Percentiles rank a stretch among this genome's conserved stretches.
These are phyloP conservation scores for Synergus umbraculus DNA, from an alignment of 2,888 invertebrate genomes.

Conservation along the genomic window DNA sequence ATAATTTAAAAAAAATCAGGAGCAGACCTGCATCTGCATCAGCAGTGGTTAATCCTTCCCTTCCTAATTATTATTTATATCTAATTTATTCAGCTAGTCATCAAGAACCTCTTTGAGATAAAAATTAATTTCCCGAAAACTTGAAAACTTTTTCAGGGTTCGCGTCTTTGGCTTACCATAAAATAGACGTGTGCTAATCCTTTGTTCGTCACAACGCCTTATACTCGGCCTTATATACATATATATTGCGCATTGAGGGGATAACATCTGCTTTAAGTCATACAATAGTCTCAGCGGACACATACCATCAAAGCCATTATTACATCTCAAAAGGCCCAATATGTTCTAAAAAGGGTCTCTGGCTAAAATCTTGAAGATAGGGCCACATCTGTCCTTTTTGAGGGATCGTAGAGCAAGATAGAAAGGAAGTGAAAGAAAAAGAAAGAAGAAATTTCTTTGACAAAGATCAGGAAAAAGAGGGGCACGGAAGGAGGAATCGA, in stretches of 20 bases:
- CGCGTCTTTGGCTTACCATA: neutral
- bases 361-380: conserved; percentile 27
- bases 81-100: neutral
- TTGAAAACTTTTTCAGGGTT: neutral
- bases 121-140: neutral
- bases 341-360: conserved; percentile 19
- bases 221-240: neutral
- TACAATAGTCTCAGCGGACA: conserved; percentile 25
- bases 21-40: too few relatives aligned
- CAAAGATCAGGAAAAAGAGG: neutral
- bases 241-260: conserved; percentile 7
- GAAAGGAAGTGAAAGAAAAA: conserved; percentile 13
- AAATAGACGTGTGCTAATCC: conserved; percentile 28
- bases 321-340: conserved; percentile 10
- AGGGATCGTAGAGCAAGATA: neutral
- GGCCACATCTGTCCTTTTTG: conserved; percentile 34
- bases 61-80: too few relatives aligned
- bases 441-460: conserved; percentile 13
- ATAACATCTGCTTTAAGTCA: conserved; percentile 35
- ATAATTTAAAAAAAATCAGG: too few relatives aligned
- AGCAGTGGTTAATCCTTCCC: too few relatives aligned
- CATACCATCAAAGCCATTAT: conserved; percentile 23
- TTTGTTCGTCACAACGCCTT: conserved; percentile 17
- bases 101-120: neutral
- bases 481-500: neutral